Percentiles rank a stretch among this genome's conserved stretches.
Evolutionary conservation across 2,888 invertebrate genomes (phyloP).

Genomic region (Nephrotoma appendiculata): DNA sequence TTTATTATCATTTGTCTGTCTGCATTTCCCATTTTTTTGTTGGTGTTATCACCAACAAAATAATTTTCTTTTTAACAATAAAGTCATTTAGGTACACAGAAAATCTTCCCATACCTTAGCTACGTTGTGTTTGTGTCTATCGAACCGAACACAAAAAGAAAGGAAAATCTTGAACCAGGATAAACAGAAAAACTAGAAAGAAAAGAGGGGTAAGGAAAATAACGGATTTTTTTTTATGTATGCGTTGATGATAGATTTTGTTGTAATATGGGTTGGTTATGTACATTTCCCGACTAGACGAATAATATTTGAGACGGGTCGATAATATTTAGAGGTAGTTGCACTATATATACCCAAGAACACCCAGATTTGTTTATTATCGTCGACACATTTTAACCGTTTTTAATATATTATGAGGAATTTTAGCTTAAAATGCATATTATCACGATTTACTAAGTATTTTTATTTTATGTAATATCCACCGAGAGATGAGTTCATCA

Average conservation of each 20-base stretch:
- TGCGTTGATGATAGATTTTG: background rate
- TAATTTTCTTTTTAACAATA: background rate
- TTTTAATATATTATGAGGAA: background rate
- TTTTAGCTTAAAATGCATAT: background rate
- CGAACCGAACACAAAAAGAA: background rate
- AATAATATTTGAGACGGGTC: background rate
- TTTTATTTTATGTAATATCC: background rate
- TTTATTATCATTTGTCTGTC: background rate
- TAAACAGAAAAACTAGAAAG: background rate
- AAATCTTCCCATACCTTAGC: background rate
- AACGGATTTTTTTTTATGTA: background rate
- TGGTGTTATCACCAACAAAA: background rate
- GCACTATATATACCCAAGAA: background rate
- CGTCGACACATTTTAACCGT: background rate
- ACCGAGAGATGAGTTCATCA: background rate
- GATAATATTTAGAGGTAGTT: background rate
- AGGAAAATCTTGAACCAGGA: background rate
- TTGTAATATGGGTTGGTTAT: background rate
- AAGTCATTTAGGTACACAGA: background rate
- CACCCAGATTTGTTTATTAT: background rate
- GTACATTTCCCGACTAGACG: conserved; percentile 1
- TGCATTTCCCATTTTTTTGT: background rate
- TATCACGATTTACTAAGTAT: background rate
- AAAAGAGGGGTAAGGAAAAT: background rate
- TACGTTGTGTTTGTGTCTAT: background rate